phyloP scores from a whole-genome alignment of 1,140 invertebrate genomes.

The Amphibalanus amphitrite region DNA sequence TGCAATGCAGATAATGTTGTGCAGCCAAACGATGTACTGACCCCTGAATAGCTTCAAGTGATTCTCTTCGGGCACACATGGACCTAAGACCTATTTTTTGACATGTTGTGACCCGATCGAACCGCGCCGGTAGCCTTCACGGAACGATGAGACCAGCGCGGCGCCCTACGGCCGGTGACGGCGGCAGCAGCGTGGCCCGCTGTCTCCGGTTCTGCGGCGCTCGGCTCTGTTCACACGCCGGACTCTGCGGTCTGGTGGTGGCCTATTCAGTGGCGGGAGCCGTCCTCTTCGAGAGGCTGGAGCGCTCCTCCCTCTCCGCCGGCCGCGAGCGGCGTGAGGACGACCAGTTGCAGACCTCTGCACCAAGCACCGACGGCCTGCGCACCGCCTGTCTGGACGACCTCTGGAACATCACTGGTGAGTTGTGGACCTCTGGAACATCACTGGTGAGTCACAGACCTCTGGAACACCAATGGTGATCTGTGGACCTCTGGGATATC shows the following conservation, averaged over 20 bases:
- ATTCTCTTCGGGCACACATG: too few relatives aligned
- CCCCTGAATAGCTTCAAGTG: too few relatives aligned
- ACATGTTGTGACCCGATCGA: too few relatives aligned
- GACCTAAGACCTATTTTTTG: too few relatives aligned
- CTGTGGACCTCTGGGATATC: too few relatives aligned
- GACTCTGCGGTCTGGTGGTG: constrained; percentile 39
- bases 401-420: neutral
- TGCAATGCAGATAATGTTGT: too few relatives aligned
- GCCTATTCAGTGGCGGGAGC: constrained; percentile 40
- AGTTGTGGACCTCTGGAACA: neutral
- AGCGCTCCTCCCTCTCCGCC: constrained; percentile 16
- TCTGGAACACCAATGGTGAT: too few relatives aligned
- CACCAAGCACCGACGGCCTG: neutral
- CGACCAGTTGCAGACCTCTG: neutral
- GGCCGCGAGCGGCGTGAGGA: neutral
- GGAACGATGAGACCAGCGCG: too few relatives aligned
- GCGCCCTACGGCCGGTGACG: too few relatives aligned
- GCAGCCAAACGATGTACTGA: too few relatives aligned
- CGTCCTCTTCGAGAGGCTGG: constrained; percentile 36
- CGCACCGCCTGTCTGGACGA: neutral
- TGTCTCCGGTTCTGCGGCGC: constrained; percentile 11
- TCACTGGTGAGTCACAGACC: too few relatives aligned
- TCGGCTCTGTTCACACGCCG: constrained; percentile 39
- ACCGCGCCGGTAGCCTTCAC: too few relatives aligned
- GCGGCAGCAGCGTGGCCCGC: neutral